phyloP scores from a whole-genome alignment of 2,113 vertebrate species.

The Crypturellus undulatus region DNA sequence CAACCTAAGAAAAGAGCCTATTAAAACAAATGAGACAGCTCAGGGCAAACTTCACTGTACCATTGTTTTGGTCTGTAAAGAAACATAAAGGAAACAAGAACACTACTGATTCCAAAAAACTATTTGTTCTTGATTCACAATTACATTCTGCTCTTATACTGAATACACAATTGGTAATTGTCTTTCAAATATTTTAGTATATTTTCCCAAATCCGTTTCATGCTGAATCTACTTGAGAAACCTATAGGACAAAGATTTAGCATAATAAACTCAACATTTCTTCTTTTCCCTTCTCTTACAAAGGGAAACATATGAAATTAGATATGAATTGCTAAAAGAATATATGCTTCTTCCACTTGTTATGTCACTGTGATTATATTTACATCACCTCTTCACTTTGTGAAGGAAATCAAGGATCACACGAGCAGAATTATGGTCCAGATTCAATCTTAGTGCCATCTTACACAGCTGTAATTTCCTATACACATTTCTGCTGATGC shows the following conservation, averaged over 20 bases:
- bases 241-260: background rate
- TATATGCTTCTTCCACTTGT: background rate
- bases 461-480: background rate
- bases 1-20: constrained; percentile 82
- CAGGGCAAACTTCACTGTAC: background rate
- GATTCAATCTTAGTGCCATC: background rate
- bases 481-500: background rate
- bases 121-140: background rate
- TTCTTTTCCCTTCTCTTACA: background rate
- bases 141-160: background rate
- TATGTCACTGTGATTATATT: background rate
- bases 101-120: background rate
- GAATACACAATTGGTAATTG: background rate
- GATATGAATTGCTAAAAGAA: background rate
- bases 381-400: background rate
- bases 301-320: background rate
- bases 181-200: background rate
- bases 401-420: background rate
- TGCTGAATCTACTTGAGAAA: background rate
- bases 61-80: background rate
- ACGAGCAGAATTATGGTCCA: background rate
- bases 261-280: background rate
- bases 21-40: background rate
- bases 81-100: background rate
- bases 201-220: background rate